These are phyloP conservation scores for Poeciliopsis infans DNA, from an alignment of 2,797 vertebrate genomes.

Conservation along the genomic window DNA sequence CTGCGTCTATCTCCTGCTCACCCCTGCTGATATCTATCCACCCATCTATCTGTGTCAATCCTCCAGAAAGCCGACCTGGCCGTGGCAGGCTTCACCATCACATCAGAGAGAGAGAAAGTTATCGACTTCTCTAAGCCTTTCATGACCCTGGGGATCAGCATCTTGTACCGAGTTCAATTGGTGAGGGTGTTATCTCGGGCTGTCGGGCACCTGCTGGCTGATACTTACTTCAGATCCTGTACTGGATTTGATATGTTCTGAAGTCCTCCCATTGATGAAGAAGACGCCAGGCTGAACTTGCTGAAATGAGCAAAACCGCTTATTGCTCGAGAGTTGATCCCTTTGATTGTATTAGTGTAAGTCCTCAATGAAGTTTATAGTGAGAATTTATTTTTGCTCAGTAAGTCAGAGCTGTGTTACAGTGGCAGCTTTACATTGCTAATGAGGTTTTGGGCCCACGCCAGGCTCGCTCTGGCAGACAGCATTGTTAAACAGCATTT, in stretches of 20 bases:
- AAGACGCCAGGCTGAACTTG: constrained; percentile 21
- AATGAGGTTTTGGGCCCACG: constrained; percentile 55
- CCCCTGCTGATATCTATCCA: constrained; percentile 37
- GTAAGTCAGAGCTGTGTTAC: constrained; percentile 47
- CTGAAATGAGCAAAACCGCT: constrained; percentile 19
- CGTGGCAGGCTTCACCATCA: constrained; percentile 94
- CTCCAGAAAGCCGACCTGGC: constrained; percentile 93
- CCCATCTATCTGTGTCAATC: constrained; percentile 52
- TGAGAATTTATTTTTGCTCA: constrained; percentile 56
- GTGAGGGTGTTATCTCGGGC: constrained; percentile 74
- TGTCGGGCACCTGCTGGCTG: constrained; percentile 20
- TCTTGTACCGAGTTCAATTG: constrained; percentile 93
- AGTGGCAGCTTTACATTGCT: constrained; percentile 71
- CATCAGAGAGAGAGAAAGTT: constrained; percentile 93
- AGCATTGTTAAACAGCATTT: constrained; percentile 65
- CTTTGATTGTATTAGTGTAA: constrained; percentile 34
- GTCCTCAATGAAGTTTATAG: constrained; percentile 54
- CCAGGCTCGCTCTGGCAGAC: constrained; percentile 53
- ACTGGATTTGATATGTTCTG: constrained; percentile 49
- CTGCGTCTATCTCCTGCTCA: constrained; percentile 35
- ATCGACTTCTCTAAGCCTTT: constrained; percentile 93
- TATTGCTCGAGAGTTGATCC: constrained; percentile 32
- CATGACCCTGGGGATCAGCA: constrained; percentile 96
- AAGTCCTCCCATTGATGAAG: constrained; percentile 27
- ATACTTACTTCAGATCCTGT: constrained; percentile 34